Percentiles rank a stretch among this genome's conserved stretches.
Evolutionary conservation across 2,113 vertebrate genomes (phyloP).

Genomic region (Mobula hypostoma): DNA sequence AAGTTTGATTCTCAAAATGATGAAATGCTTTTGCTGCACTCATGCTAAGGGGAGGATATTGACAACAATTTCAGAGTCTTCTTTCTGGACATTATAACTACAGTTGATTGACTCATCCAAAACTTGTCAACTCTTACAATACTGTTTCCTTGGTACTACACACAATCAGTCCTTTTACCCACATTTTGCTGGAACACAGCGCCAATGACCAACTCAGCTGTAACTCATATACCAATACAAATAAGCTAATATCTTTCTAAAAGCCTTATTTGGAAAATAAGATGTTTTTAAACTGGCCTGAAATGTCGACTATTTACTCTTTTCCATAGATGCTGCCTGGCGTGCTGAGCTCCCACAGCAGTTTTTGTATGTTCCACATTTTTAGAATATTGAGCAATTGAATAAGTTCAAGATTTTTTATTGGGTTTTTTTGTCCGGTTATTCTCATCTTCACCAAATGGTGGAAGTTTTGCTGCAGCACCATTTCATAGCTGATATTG

Average conservation of each 20-base stretch:
- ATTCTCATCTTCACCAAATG: neutral
- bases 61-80: neutral
- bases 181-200: neutral
- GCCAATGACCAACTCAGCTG: no score
- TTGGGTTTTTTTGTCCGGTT: neutral
- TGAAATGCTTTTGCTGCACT: neutral
- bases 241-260: neutral
- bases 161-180: neutral
- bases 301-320: no score
- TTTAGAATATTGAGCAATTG: neutral
- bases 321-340: no score
- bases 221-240: neutral
- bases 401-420: neutral
- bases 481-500: neutral
- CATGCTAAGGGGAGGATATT: neutral
- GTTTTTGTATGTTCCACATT: no score
- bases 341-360: no score
- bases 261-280: neutral
- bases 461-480: neutral
- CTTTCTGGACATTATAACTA: neutral
- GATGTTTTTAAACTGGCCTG: no score
- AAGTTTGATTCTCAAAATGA: neutral
- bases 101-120: neutral
- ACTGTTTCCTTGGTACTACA: neutral
- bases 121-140: neutral